Percentiles rank a stretch among this genome's conserved stretches.
phyloP scores from a whole-genome alignment of 2,888 invertebrate species.

The Plutella xylostella region DNA sequence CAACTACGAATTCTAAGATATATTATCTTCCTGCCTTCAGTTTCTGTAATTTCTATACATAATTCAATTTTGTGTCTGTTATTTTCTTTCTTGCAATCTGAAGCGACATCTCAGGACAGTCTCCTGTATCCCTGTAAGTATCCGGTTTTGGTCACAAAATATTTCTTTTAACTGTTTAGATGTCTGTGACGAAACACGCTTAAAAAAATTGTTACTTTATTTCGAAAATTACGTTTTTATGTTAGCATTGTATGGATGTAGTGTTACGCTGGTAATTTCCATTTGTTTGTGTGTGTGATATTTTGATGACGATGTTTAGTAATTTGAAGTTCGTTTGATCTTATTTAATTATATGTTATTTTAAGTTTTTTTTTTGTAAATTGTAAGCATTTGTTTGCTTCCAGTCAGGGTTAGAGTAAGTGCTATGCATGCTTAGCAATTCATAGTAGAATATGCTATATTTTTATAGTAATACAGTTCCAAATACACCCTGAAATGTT shows the following conservation, averaged over 20 bases:
- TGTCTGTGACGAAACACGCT: neutral
- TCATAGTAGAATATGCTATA: conserved; percentile 55
- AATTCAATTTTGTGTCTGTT: neutral
- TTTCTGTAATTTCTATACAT: neutral
- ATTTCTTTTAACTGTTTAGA: neutral
- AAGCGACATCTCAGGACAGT: conserved; percentile 74
- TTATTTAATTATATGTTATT: conserved; percentile 4
- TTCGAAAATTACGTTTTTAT: neutral
- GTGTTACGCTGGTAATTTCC: neutral
- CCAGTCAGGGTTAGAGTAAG: conserved; percentile 45
- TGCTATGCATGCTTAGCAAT: conserved; percentile 69
- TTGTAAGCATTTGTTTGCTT: conserved; percentile 71
- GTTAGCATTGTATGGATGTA: neutral
- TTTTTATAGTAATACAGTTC: neutral
- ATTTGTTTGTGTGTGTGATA: neutral
- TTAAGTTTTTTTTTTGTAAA: conserved; percentile 56
- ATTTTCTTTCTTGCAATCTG: conserved; percentile 16
- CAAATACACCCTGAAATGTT: neutral
- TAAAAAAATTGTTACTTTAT: neutral
- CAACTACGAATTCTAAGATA: too few relatives aligned
- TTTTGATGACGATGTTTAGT: conserved; percentile 5
- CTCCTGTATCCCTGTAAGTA: conserved; percentile 75
- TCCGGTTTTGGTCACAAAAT: conserved; percentile 22
- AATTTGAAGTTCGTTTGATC: conserved; percentile 1
- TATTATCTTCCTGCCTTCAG: too few relatives aligned